Evolutionary conservation across 1,140 invertebrate genomes (phyloP).

Genomic region (Brachystomella parvula): DNA sequence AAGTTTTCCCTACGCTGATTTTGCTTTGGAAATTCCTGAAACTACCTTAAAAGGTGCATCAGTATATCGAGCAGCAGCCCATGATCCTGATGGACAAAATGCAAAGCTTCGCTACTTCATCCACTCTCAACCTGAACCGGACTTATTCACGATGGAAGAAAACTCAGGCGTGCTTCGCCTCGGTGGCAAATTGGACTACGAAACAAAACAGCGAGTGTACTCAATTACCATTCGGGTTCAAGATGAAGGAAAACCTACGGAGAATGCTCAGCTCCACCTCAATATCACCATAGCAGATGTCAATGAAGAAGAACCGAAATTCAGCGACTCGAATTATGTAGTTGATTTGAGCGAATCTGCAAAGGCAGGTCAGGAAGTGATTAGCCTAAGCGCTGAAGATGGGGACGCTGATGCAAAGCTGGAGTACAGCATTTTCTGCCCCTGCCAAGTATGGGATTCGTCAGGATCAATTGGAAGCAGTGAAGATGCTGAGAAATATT

Average conservation of each 20-base stretch:
- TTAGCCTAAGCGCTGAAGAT: constrained; percentile 58
- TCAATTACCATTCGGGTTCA: constrained; percentile 30
- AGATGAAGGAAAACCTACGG: constrained; percentile 41
- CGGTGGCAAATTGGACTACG: constrained; percentile 36
- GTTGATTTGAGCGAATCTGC: constrained; percentile 50
- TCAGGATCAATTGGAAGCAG: constrained; percentile 60
- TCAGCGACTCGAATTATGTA: constrained; percentile 55
- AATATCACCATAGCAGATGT: constrained; percentile 66
- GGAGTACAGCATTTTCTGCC: constrained; percentile 59
- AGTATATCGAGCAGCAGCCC: constrained; percentile 39
- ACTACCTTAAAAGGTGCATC: constrained; percentile 32
- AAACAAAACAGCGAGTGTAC: constrained; percentile 25
- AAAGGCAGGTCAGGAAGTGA: constrained; percentile 44
- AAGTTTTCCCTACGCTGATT: constrained; percentile 33
- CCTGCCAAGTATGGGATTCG: constrained; percentile 62
- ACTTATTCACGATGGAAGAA: constrained; percentile 45
- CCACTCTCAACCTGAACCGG: constrained; percentile 41
- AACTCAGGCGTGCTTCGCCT: constrained; percentile 42
- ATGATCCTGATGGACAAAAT: constrained; percentile 42
- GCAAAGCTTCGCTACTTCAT: constrained; percentile 43
- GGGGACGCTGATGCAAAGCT: constrained; percentile 60
- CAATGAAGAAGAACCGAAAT: constrained; percentile 72
- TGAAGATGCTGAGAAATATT: constrained; percentile 55
- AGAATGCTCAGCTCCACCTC: constrained; percentile 65
- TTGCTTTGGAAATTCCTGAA: constrained; percentile 34